Conservation (phyloP, 1,140 invertebrate species). For the Ptiloglossa arizonensis region DNA sequence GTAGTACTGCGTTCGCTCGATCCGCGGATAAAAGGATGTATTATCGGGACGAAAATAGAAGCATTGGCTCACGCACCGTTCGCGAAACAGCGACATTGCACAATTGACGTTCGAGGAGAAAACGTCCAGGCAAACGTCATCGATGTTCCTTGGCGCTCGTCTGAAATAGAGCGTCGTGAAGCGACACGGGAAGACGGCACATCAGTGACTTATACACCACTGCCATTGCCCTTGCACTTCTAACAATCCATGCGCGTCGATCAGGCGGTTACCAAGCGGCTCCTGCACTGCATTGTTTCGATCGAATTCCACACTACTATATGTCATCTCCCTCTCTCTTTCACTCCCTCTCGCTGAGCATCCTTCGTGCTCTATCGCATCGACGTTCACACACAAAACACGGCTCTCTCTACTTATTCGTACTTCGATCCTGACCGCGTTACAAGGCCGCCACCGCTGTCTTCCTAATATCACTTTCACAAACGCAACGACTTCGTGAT, state of each 20-base stretch:
- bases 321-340: no score
- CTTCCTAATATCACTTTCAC: constrained; percentile 35
- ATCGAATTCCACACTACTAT: constrained; percentile 27
- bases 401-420: not conserved
- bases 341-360: not conserved
- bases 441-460: constrained; percentile 19
- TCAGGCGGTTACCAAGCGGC: constrained; percentile 36
- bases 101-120: constrained; percentile 10
- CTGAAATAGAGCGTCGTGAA: not conserved
- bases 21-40: not conserved
- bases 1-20: not conserved
- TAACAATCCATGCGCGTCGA: constrained; percentile 31
- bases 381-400: constrained; percentile 1
- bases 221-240: constrained; percentile 48
- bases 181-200: not conserved
- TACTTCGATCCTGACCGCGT: constrained; percentile 42
- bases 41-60: constrained; percentile 16
- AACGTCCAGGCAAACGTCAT: not conserved
- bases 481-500: not conserved
- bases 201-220: constrained; percentile 30
- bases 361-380: constrained; percentile 11
- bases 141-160: not conserved
- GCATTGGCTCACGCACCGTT: constrained; percentile 26
- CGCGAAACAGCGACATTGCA: constrained; percentile 29
- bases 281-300: constrained; percentile 35